These are phyloP conservation scores for Actenoides lindsayi DNA, from an alignment of 2,113 vertebrate genomes.

Conservation along the genomic window DNA sequence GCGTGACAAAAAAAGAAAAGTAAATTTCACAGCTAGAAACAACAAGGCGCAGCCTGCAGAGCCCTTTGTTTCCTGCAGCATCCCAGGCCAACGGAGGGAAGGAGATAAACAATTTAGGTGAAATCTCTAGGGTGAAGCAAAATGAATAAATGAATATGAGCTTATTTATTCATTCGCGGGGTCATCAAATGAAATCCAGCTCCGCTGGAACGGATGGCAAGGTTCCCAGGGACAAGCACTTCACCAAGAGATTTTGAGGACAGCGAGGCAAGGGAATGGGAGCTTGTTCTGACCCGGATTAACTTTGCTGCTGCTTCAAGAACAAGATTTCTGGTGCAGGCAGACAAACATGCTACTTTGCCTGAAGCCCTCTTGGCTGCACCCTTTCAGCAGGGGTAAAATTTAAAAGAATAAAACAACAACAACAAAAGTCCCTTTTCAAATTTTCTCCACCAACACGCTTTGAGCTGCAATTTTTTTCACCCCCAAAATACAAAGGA, in stretches of 20 bases:
- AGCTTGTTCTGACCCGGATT: not conserved
- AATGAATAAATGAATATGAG: conserved; percentile 5
- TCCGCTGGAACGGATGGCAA: conserved; percentile 35
- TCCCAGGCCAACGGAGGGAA: not conserved
- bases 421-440: not conserved
- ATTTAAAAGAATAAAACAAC: not conserved
- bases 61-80: conserved; percentile 41
- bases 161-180: conserved; percentile 28
- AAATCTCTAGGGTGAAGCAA: conserved; percentile 32
- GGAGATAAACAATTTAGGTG: conserved; percentile 68
- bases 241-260: conserved; percentile 61
- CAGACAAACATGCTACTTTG: not conserved
- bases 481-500: not conserved
- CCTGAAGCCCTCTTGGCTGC: not conserved
- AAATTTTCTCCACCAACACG: accelerated
- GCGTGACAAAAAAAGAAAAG: conserved; percentile 6
- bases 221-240: conserved; percentile 29
- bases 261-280: conserved; percentile 4
- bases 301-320: not conserved
- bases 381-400: not conserved
- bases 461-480: not conserved
- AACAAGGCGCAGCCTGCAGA: not conserved
- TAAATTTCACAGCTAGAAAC: conserved; percentile 20
- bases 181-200: conserved; percentile 53
- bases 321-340: not conserved